These are phyloP conservation scores for Prosapia bicincta DNA, from an alignment of 2,888 invertebrate species.

Conservation along the genomic window DNA sequence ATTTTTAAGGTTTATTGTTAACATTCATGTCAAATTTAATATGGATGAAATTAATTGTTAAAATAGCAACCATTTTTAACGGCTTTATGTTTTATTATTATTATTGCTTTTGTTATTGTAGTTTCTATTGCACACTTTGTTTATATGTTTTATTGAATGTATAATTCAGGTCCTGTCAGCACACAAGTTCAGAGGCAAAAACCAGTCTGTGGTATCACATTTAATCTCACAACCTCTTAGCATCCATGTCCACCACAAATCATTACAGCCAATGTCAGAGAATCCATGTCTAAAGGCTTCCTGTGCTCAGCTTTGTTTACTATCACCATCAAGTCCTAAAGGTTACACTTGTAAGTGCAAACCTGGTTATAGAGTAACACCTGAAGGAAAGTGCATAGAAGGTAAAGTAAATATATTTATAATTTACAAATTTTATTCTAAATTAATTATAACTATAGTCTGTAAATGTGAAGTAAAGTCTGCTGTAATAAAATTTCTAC, in stretches of 20 bases:
- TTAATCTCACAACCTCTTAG: constrained; percentile 92
- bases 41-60: too few relatives aligned
- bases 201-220: constrained; percentile 92
- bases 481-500: too few relatives aligned
- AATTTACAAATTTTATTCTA: too few relatives aligned
- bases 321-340: constrained; percentile 67
- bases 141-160: constrained; percentile 1
- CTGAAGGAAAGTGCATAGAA: constrained; percentile 70
- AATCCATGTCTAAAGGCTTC: constrained; percentile 72
- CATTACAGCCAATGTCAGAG: constrained; percentile 76
- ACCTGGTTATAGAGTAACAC: constrained; percentile 67
- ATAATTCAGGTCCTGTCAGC: constrained; percentile 59
- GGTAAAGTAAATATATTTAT: too few relatives aligned
- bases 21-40: too few relatives aligned
- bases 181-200: constrained; percentile 87
- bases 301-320: constrained; percentile 89
- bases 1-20: too few relatives aligned
- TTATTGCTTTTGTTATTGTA: not conserved
- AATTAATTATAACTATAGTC: too few relatives aligned
- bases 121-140: constrained; percentile 11
- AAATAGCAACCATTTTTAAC: too few relatives aligned
- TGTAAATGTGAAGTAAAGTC: too few relatives aligned
- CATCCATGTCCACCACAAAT: constrained; percentile 93
- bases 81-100: not conserved
- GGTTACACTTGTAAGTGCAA: constrained; percentile 90